Percentiles rank a stretch among this genome's conserved stretches.
These are phyloP conservation scores for Calidris pygmaea DNA, from an alignment of 2,113 vertebrate species.

Conservation along the genomic window DNA sequence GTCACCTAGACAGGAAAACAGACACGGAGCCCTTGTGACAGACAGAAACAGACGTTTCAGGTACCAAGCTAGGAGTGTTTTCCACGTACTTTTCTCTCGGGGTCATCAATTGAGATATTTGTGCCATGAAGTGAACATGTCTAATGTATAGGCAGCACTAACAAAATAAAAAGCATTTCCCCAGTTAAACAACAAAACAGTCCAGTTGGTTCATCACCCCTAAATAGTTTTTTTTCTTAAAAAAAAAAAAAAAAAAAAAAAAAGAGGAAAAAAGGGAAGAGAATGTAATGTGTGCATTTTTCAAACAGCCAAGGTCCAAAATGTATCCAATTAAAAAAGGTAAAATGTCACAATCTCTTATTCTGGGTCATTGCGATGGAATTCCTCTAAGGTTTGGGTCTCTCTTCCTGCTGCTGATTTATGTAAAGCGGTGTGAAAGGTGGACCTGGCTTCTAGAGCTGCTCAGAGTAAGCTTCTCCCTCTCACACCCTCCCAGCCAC, in stretches of 20 bases:
- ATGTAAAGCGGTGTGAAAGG: constrained; percentile 44
- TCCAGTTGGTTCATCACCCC: neutral
- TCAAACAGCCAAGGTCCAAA: constrained; percentile 18
- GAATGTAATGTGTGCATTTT: neutral
- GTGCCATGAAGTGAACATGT: neutral
- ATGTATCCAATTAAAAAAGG: constrained; percentile 57
- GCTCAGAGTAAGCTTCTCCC: neutral
- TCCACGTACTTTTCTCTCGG: neutral
- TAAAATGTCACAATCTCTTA: constrained; percentile 58
- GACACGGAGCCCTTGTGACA: fast-evolving
- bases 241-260: neutral
- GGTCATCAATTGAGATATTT: neutral
- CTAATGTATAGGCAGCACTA: neutral
- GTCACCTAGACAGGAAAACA: neutral
- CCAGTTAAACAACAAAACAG: neutral
- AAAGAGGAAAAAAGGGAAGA: fast-evolving
- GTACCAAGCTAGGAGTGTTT: neutral
- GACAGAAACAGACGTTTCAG: neutral
- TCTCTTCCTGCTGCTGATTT: constrained; percentile 41
- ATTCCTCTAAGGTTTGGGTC: constrained; percentile 40
- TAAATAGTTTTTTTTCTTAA: neutral
- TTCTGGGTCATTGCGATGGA: constrained; percentile 63
- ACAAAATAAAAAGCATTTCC: neutral
- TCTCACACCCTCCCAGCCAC: neutral
- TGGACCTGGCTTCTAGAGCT: neutral